Evolutionary conservation across 2,113 vertebrate genomes (phyloP).

Genomic region (Melanerpes aurifrons): DNA sequence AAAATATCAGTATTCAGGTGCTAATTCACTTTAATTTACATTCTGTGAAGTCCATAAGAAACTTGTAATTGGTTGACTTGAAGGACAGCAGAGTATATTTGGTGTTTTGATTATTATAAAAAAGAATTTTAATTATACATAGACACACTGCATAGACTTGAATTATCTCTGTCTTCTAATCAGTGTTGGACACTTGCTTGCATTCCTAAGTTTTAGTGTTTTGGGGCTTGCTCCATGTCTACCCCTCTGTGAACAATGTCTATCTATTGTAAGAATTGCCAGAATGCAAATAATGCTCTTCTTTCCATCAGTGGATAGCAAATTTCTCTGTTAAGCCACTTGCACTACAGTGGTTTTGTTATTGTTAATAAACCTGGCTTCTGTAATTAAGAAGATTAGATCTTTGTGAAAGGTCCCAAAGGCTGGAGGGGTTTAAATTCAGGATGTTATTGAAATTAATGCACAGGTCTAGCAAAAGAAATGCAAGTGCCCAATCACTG

Average conservation of each 20-base stretch:
- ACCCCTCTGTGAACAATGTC: not conserved
- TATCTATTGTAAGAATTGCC: not conserved
- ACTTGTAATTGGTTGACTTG: constrained; percentile 58
- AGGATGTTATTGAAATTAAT: constrained; percentile 5
- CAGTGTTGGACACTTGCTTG: not conserved
- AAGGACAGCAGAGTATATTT: constrained; percentile 43
- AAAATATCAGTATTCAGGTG: constrained; percentile 58
- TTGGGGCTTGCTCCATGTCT: not conserved
- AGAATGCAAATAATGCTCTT: not conserved
- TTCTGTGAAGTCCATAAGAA: constrained; percentile 48
- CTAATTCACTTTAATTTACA: constrained; percentile 35
- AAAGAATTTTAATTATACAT: constrained; percentile 53
- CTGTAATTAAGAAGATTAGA: constrained; percentile 2
- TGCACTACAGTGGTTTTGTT: not conserved
- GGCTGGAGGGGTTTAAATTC: not conserved
- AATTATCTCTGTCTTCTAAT: constrained; percentile 12
- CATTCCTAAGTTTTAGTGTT: not conserved
- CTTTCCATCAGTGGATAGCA: not conserved
- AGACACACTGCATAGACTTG: not conserved
- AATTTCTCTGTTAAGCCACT: not conserved
- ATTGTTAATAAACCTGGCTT: not conserved
- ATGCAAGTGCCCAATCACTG: not conserved
- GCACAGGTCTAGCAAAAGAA: not conserved
- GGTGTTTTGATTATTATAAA: constrained; percentile 51
- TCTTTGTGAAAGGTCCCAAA: not conserved